Evolutionary conservation across 2,888 invertebrate genomes (phyloP).

Genomic region (Thereva unica): DNA sequence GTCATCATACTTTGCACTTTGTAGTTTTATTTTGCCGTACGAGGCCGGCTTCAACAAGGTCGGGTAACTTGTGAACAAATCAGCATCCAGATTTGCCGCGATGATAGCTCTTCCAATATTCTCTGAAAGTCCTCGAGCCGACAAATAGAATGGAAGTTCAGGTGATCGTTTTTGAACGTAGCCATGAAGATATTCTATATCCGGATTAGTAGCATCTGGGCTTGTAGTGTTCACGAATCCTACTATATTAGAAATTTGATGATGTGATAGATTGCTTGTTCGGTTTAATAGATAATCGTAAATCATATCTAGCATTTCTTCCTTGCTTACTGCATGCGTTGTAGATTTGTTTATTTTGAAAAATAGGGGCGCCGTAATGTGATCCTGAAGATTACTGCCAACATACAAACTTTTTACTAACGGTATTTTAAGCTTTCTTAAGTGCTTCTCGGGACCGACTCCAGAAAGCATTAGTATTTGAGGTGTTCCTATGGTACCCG

Average conservation of each 20-base stretch:
- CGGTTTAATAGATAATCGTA: conserved; percentile 54
- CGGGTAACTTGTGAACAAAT: conserved; percentile 45
- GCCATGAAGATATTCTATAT: conserved; percentile 60
- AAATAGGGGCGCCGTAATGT: conserved; percentile 63
- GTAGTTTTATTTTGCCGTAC: conserved; percentile 62
- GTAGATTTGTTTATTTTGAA: conserved; percentile 53
- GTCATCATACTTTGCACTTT: conserved; percentile 60
- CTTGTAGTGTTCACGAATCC: conserved; percentile 60
- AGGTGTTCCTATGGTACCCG: conserved; percentile 49
- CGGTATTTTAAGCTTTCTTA: conserved; percentile 43
- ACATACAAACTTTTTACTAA: conserved; percentile 57
- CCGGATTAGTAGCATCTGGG: conserved; percentile 55
- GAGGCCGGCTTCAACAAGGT: conserved; percentile 58
- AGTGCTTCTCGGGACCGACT: conserved; percentile 45
- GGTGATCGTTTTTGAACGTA: conserved; percentile 48
- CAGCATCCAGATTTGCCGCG: conserved; percentile 42
- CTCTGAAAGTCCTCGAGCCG: conserved; percentile 13
- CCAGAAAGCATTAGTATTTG: conserved; percentile 49
- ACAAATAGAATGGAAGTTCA: too few species aligned
- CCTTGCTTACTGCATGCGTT: conserved; percentile 11
- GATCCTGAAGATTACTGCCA: conserved; percentile 79
- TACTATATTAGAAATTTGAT: conserved; percentile 54
- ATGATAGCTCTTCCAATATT: conserved; percentile 26
- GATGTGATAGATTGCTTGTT: conserved; percentile 48
- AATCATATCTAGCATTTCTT: conserved; percentile 33